Evolutionary conservation across 2,797 vertebrate genomes (phyloP).

Genomic region (Arremon brunneinucha): DNA sequence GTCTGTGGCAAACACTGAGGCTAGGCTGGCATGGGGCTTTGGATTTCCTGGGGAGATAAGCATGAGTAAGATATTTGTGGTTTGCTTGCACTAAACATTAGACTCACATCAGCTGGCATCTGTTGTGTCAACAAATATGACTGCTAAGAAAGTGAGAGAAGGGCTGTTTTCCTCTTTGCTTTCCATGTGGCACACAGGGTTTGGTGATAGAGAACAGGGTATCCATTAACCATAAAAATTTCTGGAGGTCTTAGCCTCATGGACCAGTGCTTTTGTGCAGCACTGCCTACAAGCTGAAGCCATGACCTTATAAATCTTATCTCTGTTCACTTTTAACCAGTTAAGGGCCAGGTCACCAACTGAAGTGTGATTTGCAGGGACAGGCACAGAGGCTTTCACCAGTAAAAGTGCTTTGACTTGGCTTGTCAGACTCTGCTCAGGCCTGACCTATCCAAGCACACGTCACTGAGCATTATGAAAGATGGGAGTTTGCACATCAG

Average conservation of each 20-base stretch:
- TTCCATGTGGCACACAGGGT: rapidly evolving
- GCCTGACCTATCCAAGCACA: neutral
- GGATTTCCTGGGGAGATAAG: neutral
- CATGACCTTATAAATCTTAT: neutral
- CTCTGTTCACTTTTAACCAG: neutral
- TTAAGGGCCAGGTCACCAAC: neutral
- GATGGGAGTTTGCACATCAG: neutral
- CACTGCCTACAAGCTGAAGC: neutral
- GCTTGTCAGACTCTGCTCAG: neutral
- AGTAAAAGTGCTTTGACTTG: neutral
- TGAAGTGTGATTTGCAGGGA: neutral
- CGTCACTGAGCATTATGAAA: rapidly evolving
- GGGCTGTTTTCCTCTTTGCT: neutral
- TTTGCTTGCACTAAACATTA: neutral
- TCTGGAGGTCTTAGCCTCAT: neutral
- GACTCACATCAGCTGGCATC: neutral
- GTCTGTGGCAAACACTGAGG: neutral
- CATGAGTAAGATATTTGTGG: neutral
- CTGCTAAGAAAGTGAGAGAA: neutral
- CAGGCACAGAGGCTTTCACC: neutral
- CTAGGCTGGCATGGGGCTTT: neutral
- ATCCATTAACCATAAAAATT: neutral
- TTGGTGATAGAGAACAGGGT: neutral
- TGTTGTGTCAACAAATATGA: neutral
- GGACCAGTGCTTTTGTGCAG: neutral